These are phyloP conservation scores for Gnathonemus longibarbis DNA, from an alignment of 2,113 vertebrate species.

Conservation along the genomic window DNA sequence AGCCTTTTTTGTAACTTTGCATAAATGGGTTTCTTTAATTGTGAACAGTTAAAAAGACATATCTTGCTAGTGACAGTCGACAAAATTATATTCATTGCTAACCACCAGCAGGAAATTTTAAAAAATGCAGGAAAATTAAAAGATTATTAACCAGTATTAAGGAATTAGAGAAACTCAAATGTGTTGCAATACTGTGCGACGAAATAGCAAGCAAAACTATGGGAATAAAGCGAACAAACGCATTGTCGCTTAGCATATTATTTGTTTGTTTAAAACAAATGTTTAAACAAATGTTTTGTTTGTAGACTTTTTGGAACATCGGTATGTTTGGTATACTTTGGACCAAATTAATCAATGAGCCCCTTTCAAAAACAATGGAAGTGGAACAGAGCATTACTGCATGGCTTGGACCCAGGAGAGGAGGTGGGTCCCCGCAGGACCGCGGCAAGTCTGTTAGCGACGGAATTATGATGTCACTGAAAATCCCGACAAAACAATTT, in stretches of 20 bases:
- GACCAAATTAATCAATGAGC: background rate
- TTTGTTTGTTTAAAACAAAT: background rate
- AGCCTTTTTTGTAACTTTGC: background rate
- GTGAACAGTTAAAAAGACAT: background rate
- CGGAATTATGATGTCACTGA: slow-evolving; percentile 59
- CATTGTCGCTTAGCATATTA: background rate
- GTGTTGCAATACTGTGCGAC: background rate
- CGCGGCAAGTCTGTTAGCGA: slow-evolving; percentile 58
- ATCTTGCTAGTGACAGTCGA: background rate
- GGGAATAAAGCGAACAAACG: background rate
- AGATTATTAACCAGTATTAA: background rate
- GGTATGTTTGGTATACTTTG: background rate
- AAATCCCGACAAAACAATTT: slow-evolving; percentile 70
- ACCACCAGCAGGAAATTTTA: background rate
- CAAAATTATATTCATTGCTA: background rate
- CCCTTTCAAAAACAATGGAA: background rate
- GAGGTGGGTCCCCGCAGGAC: slow-evolving; percentile 45
- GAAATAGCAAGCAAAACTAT: background rate
- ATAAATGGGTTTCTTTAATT: background rate
- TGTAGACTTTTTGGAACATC: background rate
- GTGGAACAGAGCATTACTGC: background rate
- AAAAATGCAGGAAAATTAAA: background rate
- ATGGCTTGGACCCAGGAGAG: slow-evolving; percentile 31
- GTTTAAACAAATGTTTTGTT: background rate
- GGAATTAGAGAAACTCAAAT: background rate